Evolutionary conservation across 2,113 vertebrate genomes (phyloP), one percentile per base, ranked within the genome.

Genomic region (Catagonus wagneri): DNA sequence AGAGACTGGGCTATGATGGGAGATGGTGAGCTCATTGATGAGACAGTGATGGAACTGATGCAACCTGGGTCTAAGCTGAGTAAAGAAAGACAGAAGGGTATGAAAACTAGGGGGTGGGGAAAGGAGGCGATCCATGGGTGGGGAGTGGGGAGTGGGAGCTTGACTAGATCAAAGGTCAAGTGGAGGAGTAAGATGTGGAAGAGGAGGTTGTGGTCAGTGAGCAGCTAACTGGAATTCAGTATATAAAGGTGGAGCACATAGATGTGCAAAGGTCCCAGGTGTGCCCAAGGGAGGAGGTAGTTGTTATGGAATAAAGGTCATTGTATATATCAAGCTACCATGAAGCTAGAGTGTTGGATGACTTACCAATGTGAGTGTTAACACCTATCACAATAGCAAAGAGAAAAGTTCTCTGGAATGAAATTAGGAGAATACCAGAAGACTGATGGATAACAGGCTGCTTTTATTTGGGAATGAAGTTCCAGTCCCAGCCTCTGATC

Each of bases 221-320:
- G 86, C 61, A 83, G 32, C 61, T 83, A 44, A 72, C 80, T 86
- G 83, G 71, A 83, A 74, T 83, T 75, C 20, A 91, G 7, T 52
- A 8, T 76, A 90, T 80, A 76, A 75, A 96, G 92, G 76, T 71
- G 81, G 94, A 81, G 92, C 39, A 54, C 54, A 15, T 15, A 74
- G 36, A 12, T 27, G 91, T 66, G 66, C 93, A 91, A 96, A 98
- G 89, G 87, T 93, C 79, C 61, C 15, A 96, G 96, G 95, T 69
- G 86, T 96, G 92, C 34, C 95, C 11, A 2, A n/a, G 89, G 95
- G 76, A 86, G 78, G 95, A 93, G 54, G 63, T 23, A 27, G 65
- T n/a, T 23, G 39, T 20, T 74, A 34, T 19, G n/a, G 92, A 74
- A 50, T 92, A 94, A 95, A 95, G 94, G 92, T 95, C 75, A 60